These are phyloP conservation scores for Nothura maculosa DNA, from an alignment of 2,797 vertebrate genomes.

Conservation along the genomic window DNA sequence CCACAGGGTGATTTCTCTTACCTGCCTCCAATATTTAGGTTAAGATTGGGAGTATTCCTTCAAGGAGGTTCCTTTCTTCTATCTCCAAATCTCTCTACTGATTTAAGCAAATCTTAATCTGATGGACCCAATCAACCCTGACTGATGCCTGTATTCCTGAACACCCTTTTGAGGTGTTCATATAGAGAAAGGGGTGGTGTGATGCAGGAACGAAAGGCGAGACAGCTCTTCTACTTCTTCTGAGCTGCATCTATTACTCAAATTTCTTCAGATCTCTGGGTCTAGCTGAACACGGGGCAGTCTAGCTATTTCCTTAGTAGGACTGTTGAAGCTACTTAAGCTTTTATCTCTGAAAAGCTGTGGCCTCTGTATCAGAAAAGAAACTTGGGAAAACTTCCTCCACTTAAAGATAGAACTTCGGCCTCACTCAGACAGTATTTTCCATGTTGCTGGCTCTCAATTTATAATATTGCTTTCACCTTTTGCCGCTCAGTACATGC, in stretches of 20 bases:
- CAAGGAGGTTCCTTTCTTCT: neutral
- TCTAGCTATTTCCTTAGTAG: neutral
- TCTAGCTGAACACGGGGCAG: neutral
- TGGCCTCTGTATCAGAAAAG: neutral
- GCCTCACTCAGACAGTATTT: neutral
- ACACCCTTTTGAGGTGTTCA: neutral
- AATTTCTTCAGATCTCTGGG: neutral
- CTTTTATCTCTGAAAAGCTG: neutral
- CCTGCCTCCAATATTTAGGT: neutral
- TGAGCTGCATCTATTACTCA: neutral
- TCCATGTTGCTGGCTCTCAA: neutral
- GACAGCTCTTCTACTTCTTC: neutral
- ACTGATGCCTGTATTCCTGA: neutral
- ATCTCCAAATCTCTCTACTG: neutral
- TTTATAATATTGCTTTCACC: neutral
- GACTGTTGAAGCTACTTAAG: neutral
- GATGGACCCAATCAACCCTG: neutral
- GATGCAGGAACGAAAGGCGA: neutral
- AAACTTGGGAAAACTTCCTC: fast-evolving
- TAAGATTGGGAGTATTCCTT: neutral
- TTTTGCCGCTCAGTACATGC: neutral
- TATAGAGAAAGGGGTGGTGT: neutral
- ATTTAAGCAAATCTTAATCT: neutral
- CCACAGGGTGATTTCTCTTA: neutral
- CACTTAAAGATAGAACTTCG: neutral